Evolutionary conservation across 2,113 vertebrate species (phyloP).

Genomic region (Tringa solitaria): DNA sequence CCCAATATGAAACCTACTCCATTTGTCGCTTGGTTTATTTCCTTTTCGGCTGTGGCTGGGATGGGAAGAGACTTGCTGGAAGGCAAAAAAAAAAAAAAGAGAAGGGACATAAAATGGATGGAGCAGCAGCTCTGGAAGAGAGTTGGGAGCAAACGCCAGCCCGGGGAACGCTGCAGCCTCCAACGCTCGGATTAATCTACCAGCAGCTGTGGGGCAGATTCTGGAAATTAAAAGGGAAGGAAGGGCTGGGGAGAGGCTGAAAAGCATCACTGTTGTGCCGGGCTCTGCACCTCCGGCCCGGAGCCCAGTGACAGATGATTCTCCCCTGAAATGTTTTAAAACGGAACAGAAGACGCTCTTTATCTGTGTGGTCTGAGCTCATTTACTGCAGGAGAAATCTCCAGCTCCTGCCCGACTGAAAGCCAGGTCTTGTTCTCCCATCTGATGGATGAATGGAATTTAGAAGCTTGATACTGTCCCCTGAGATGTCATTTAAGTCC

Average conservation of each 20-base stretch:
- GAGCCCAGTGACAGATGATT: constrained; percentile 74
- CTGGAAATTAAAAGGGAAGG: neutral
- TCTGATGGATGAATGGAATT: constrained; percentile 85
- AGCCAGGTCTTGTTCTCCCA: constrained; percentile 89
- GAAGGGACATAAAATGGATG: accelerated
- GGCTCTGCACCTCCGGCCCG: constrained; percentile 40
- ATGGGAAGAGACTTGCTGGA: neutral
- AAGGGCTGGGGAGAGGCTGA: constrained; percentile 12
- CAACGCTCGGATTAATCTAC: neutral
- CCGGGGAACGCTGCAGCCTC: neutral
- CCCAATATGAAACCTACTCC: neutral
- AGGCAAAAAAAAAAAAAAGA: neutral
- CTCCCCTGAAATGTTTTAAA: constrained; percentile 63
- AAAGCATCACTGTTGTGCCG: constrained; percentile 43
- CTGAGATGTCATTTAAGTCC: constrained; percentile 84
- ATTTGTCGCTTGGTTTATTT: neutral
- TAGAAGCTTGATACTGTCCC: constrained; percentile 90
- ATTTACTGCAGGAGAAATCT: constrained; percentile 71
- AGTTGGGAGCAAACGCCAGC: neutral
- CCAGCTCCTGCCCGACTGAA: constrained; percentile 79
- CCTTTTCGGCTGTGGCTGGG: neutral
- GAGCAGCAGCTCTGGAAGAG: accelerated
- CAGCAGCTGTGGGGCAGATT: neutral
- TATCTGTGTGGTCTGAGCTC: constrained; percentile 94
- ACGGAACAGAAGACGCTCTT: constrained; percentile 85